Evolutionary conservation across 2,797 vertebrate genomes (phyloP), one percentile per base, ranked within the genome.

Genomic region (Nyctalus aviator): DNA sequence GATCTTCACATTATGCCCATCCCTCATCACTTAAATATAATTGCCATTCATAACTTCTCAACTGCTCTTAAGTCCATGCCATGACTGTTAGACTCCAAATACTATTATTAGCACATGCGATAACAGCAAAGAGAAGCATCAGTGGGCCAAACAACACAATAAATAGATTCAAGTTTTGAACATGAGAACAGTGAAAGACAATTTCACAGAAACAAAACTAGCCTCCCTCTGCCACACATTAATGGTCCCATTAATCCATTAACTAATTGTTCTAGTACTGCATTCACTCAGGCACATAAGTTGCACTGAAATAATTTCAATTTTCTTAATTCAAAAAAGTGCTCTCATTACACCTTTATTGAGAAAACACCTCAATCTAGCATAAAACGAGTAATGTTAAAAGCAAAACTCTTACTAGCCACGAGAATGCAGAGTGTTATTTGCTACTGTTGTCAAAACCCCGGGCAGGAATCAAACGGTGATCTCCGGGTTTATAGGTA

Each of bases 71-170:
- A 68, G 30, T 75, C 37, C 32, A 23, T 27, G 5, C 35, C 55
- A 48, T 75, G 48, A 59, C 75, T 55, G 12, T 25, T 46, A 11
- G 41, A 76, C 14, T 90, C 53, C 32, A 90, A 46, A 87, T 84
- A 35, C 41, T 81, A 94, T 82, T 17, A 75, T 71, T 48, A 35
- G 41, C 62, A 55, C 5, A 71, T 81, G 71, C 72, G 96, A 94
- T 83, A 78, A 81, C 1, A 92, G 62, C 86, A 96, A 96, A 94
- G 27, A 86, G 66, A 89, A 59, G 15, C 79, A 37, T 75, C 7
- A 1, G 1, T 91, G 12, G 18, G 20, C 20, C 76, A 92, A 88
- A 20, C 46, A 48, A 6, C 11, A 90, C 88, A 92, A 91, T 27
- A 91, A 94, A 53, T 77, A 41, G 32, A 41, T 84, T 88, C 4